Evolutionary conservation across 2,888 invertebrate species (phyloP), one percentile per base, ranked within the genome.

Genomic region (Nematopogon swammerdamellus): DNA sequence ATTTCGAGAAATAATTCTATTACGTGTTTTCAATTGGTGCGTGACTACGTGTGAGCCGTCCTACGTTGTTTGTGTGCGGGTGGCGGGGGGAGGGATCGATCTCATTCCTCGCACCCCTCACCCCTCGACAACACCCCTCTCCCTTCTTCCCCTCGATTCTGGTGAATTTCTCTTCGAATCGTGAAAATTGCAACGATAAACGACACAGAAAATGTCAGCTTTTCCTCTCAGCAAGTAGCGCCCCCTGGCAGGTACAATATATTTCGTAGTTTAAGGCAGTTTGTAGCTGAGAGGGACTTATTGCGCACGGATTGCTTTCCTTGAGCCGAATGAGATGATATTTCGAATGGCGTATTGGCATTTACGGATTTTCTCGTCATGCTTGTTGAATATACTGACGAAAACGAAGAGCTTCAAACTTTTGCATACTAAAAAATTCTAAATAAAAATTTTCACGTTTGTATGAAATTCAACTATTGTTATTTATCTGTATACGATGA

Each of bases 371-470:
- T 25, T 4, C 25, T 25, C 25, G 25, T 25, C 25, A 25, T 25
- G 25, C 25, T 4, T 25, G 25, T 25, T 25, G 4, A 25, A 8
- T 25, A 25, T 8, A 8, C 18, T 30, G 25, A 16, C 46, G 17
- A 36, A 36, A 16, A 47, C 29, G 16, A 36, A 30, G 18, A 29
- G 36, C 36, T 47, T 30, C 30, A 47, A 47, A 29, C 30, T 47
- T 47, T 47, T 20, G 36, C 18, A 47, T 20, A 18, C 29, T 16
- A 19, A 17, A 18, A 18, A 11, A 17, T 14, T 17, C 14, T 19
- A 45, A 47, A 47, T 18, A 29, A 16, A 25, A 47, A 25, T 36
- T 47, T 47, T 16, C 29, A 36, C 47, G 25, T 29, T 18, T 47
- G n/a, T 47, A 36, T 18, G 36, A 36, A 25, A 8, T 25, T 8